These are phyloP conservation scores for Malurus melanocephalus DNA, from an alignment of 2,113 vertebrate species.

Conservation along the genomic window DNA sequence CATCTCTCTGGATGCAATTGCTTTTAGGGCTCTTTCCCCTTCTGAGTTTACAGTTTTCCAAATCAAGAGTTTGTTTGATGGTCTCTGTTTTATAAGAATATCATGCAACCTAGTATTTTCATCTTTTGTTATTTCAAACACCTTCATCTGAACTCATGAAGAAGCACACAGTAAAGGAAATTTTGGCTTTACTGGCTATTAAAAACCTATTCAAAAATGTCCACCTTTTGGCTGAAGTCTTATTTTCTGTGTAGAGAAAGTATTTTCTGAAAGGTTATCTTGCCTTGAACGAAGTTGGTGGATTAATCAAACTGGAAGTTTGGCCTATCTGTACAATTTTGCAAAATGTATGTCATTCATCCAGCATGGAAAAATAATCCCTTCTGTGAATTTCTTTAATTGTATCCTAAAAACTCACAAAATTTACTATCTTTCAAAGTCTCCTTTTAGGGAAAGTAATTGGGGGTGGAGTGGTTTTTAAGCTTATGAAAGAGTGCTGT, in stretches of 20 bases:
- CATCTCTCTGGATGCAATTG: neutral
- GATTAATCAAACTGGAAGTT: neutral
- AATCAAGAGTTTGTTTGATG: neutral
- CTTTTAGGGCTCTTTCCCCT: neutral
- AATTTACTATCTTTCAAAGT: neutral
- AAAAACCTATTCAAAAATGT: neutral
- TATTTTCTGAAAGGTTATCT: neutral
- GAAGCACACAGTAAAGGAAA: neutral
- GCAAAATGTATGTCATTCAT: neutral
- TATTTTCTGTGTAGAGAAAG: neutral
- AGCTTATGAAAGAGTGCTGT: neutral
- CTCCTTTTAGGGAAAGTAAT: neutral
- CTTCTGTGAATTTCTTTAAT: neutral
- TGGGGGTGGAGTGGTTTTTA: neutral
- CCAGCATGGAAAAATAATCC: neutral
- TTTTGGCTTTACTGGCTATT: neutral
- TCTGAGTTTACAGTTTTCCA: neutral
- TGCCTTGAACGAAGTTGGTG: neutral
- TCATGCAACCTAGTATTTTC: neutral
- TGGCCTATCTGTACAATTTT: neutral
- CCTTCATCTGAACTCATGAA: neutral
- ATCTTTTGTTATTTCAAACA: neutral
- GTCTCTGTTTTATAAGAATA: neutral
- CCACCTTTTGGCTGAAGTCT: neutral
- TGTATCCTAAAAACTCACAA: neutral